phyloP scores from a whole-genome alignment of 2,113 vertebrate species.

The Gobius niger region DNA sequence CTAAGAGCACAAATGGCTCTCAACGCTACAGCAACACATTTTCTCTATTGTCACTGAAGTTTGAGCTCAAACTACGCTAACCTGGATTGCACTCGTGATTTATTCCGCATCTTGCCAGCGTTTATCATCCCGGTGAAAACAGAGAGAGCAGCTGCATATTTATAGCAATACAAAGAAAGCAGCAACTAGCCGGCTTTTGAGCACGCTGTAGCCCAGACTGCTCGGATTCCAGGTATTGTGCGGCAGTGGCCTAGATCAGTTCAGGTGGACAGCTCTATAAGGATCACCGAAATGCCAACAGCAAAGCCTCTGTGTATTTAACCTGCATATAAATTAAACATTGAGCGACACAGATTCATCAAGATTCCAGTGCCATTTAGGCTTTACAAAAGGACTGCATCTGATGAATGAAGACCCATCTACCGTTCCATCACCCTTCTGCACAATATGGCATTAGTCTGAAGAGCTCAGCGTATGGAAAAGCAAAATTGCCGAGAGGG shows the following conservation, averaged over 20 bases:
- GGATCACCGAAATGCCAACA: neutral
- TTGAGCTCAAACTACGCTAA: neutral
- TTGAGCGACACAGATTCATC: neutral
- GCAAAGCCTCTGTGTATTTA: neutral
- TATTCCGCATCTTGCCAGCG: neutral
- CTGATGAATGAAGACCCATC: neutral
- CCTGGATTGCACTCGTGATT: neutral
- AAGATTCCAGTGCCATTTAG: neutral
- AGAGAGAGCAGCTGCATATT: neutral
- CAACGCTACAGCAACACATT: neutral
- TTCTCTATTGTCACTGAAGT: neutral
- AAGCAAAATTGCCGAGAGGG: neutral
- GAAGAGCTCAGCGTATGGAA: conserved; percentile 20
- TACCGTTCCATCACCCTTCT: neutral
- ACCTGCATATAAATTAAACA: neutral
- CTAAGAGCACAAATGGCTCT: neutral
- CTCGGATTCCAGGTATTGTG: neutral
- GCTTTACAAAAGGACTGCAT: neutral
- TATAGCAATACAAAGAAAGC: neutral
- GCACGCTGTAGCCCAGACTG: neutral
- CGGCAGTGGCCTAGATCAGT: neutral
- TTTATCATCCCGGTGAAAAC: neutral
- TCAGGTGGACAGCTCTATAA: neutral
- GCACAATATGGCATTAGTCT: conserved; percentile 5
- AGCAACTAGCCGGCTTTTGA: neutral